These are phyloP conservation scores for Sarcophaga rosellei DNA, from an alignment of 2,888 invertebrate species.

Conservation along the genomic window DNA sequence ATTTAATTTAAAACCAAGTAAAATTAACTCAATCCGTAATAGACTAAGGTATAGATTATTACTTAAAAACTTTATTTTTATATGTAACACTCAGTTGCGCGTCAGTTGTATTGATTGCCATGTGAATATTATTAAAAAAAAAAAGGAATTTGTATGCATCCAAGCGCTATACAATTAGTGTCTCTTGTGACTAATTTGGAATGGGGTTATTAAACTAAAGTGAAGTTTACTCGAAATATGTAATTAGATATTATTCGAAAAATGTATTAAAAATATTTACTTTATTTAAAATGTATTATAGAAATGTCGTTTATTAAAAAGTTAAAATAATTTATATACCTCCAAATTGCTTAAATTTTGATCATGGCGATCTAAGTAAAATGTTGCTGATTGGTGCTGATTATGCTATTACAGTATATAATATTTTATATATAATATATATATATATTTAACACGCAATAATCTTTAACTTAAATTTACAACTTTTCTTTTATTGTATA, in stretches of 20 bases:
- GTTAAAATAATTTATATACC: not conserved
- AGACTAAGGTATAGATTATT: not conserved
- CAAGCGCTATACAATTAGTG: not conserved
- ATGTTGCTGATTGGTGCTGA: not conserved
- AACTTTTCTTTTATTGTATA: not conserved
- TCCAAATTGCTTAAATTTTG: slow-evolving; percentile 81
- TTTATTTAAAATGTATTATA: not conserved
- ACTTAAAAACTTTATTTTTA: not conserved
- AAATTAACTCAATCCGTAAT: not conserved
- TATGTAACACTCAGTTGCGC: not conserved
- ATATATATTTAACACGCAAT: not conserved
- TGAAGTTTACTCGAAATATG: not conserved
- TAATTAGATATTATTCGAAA: not conserved
- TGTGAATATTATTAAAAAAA: not conserved
- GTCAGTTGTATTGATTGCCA: not conserved
- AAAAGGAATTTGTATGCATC: not conserved
- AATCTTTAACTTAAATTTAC: slow-evolving; percentile 74
- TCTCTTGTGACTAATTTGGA: not conserved
- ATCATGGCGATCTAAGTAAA: not conserved
- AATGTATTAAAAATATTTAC: not conserved
- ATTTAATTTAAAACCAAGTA: not conserved
- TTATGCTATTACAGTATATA: too few species aligned
- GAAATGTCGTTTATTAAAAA: not conserved
- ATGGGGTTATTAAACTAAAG: not conserved
- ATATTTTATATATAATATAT: too few species aligned